Evolutionary conservation across 1,140 invertebrate species (phyloP), one percentile per base, ranked within the genome.

Genomic region (Bacillus rossius): DNA sequence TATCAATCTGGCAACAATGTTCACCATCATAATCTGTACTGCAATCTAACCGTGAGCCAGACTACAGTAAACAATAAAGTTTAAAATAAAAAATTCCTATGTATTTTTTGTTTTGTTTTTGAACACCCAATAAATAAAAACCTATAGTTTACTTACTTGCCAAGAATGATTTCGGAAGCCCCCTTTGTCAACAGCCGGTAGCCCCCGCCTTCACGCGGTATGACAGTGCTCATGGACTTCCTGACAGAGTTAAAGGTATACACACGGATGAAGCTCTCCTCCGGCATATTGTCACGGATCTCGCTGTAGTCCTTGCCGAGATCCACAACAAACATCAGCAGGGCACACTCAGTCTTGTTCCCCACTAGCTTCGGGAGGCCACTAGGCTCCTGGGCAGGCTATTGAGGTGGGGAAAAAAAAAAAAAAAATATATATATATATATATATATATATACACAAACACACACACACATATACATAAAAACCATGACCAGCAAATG

Each of bases 191-290:
- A 86, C 14, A 87, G 67, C 43, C 84, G 71, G 71, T 73, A 85
- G 8, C 78, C 79, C 42, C 73, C 65, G 48, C 67, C 65, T 10
- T 73, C 69, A 40, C 70, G 67, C 19, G 65, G 65, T 58, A 88
- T 77, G 22, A 88, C 81, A n/a, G 85, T 88, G 57, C 79, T 81
- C 85, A 87, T 87, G 22, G 82, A 85, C 66, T 87, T 87, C 22
- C 85, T 73, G 8, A 79, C 78, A 34, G 85, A 88, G 69, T 87
- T 87, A 71, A 87, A 87, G 2, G 85, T 87, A 68, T 85, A 88
- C 8, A 88, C 84, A 63, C 81, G 80, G 47, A 76, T 69, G 55
- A 86, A 75, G 5, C 64, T 72, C 55, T 84, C 80, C 66, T 87
- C 84, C 26, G 85, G 79, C 14, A 65, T 26, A 55, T 78, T 68